Evolutionary conservation across 1,140 invertebrate species (phyloP).

Genomic region (Archivesica marissinica): DNA sequence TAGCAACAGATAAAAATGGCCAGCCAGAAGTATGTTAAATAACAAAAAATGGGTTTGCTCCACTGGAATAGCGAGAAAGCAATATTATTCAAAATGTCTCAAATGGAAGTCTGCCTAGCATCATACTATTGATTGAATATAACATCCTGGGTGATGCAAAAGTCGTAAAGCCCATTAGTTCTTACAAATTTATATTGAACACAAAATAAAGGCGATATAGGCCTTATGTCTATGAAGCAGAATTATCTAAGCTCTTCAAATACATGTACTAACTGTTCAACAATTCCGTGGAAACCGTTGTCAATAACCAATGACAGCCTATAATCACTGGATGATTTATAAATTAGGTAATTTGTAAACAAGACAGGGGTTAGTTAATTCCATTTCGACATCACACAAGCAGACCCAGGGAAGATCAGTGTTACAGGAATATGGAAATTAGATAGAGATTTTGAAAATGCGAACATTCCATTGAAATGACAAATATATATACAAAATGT

Average conservation of each 20-base stretch:
- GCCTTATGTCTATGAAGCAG: background rate
- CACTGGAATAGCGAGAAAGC: conserved; percentile 14
- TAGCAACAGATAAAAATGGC: background rate
- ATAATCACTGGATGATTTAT: background rate
- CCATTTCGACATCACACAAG: background rate
- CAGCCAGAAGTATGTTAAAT: background rate
- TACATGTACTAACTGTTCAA: conserved; percentile 2
- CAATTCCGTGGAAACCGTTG: background rate
- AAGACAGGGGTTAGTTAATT: background rate
- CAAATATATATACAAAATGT: too few species aligned
- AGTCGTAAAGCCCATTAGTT: conserved; percentile 17
- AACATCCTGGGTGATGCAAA: background rate
- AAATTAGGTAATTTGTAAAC: conserved; percentile 28
- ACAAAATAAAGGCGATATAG: conserved; percentile 3
- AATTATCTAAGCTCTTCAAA: conserved; percentile 9
- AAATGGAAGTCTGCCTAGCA: conserved; percentile 11
- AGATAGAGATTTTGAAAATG: too few species aligned
- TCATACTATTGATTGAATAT: conserved; percentile 8
- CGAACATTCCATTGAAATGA: too few species aligned
- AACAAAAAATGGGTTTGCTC: conserved; percentile 5
- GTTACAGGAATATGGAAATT: too few species aligned
- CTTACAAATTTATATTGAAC: conserved; percentile 15
- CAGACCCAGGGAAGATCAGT: too few species aligned
- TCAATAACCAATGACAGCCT: background rate
- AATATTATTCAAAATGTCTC: conserved; percentile 29